Conservation (phyloP, 2,888 invertebrate genomes). For the Epiblema foenella region DNA sequence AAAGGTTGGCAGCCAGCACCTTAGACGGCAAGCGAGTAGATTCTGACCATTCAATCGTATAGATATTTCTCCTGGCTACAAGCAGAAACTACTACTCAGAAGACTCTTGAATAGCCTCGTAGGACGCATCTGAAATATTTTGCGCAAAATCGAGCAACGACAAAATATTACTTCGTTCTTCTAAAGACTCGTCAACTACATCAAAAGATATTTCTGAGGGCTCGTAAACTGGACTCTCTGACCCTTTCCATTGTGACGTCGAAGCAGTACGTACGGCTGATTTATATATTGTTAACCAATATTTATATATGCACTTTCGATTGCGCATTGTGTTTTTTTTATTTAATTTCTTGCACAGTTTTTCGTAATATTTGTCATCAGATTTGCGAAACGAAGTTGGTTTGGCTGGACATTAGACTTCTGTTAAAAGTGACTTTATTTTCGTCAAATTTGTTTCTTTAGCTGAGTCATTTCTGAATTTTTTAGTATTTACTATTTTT, state of each 20-base stretch:
- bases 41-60: too few relatives aligned
- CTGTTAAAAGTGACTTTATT: background rate
- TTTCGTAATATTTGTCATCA: background rate
- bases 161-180: too few relatives aligned
- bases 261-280: too few relatives aligned
- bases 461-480: background rate
- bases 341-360: background rate
- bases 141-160: background rate
- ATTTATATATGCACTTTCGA: background rate
- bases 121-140: background rate
- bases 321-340: constrained; percentile 1
- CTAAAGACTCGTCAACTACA: too few relatives aligned
- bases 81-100: too few relatives aligned
- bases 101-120: too few relatives aligned
- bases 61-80: too few relatives aligned
- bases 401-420: background rate
- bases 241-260: background rate
- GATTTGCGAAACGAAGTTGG: background rate
- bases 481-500: background rate
- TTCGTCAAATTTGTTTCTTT: background rate
- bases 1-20: too few relatives aligned
- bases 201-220: too few relatives aligned
- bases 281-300: background rate
- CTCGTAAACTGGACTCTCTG: background rate
- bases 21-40: too few relatives aligned